Conservation (phyloP, 1,140 invertebrate genomes). For the Papilio polyxenes region DNA sequence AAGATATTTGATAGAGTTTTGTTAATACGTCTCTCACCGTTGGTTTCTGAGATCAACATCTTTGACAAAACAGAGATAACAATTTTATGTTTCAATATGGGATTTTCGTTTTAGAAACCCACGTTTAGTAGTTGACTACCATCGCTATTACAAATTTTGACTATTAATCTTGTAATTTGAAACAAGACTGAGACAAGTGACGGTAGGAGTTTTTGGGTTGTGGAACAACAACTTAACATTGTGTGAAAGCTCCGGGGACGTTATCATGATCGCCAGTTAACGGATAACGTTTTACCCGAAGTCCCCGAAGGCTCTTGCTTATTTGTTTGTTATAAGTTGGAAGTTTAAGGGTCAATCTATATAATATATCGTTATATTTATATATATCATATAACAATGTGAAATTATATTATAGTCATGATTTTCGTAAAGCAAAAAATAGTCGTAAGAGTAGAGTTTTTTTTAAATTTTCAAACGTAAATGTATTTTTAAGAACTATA, state of each 20-base stretch:
- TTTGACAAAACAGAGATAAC: no score
- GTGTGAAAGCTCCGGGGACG: constrained; percentile 21
- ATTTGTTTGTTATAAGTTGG: constrained; percentile 12
- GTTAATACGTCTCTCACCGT: no score
- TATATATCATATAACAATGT: background rate
- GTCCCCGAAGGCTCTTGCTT: background rate
- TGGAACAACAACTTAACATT: background rate
- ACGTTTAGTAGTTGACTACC: background rate
- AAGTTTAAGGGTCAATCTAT: background rate
- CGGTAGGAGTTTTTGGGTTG: background rate
- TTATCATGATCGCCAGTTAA: constrained; percentile 7
- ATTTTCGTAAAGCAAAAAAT: background rate
- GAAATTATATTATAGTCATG: background rate
- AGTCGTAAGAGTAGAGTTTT: no score
- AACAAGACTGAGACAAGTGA: background rate
- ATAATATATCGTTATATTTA: background rate
- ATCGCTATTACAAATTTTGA: background rate
- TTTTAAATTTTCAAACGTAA: no score
- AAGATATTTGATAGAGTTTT: no score
- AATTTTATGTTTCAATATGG: no score
- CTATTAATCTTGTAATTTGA: background rate
- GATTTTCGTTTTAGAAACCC: no score
- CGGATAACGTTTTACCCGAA: background rate
- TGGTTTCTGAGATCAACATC: no score
- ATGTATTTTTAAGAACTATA: background rate